These are phyloP conservation scores for Meiosimyza decipiens DNA, from an alignment of 2,888 invertebrate genomes.

Conservation along the genomic window DNA sequence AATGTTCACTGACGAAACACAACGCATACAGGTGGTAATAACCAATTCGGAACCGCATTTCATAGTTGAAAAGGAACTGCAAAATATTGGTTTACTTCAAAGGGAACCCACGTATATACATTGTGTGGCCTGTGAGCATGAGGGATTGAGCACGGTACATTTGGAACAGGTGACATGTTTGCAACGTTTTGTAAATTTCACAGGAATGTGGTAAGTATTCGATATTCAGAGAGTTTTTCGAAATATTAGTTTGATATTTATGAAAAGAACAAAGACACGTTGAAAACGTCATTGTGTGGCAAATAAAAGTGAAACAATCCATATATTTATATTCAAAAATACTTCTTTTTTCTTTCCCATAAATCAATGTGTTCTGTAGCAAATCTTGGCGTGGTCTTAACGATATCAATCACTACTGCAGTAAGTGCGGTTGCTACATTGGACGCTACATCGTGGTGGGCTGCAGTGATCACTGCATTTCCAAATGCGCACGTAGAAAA, in stretches of 20 bases:
- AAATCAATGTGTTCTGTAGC: conserved; percentile 43
- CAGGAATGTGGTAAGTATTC: conserved; percentile 52
- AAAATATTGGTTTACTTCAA: conserved; percentile 54
- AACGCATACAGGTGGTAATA: conserved; percentile 46
- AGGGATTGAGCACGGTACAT: conserved; percentile 54
- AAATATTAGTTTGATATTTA: no score
- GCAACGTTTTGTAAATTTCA: conserved; percentile 52
- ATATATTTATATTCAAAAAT: neutral
- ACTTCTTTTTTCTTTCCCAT: neutral
- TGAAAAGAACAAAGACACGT: no score
- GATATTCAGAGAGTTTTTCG: no score
- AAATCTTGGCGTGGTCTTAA: conserved; percentile 54
- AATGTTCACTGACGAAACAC: conserved; percentile 49
- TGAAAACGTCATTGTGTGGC: no score
- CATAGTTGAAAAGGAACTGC: conserved; percentile 42
- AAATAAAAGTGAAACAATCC: no score
- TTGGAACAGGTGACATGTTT: conserved; percentile 57
- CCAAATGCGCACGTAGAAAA: conserved; percentile 52
- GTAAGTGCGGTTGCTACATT: conserved; percentile 62
- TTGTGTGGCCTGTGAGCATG: conserved; percentile 59
- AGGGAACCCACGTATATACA: conserved; percentile 54
- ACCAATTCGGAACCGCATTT: conserved; percentile 43
- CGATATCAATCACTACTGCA: conserved; percentile 63
- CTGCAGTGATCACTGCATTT: conserved; percentile 54
- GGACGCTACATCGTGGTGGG: conserved; percentile 54